A percentile compares a stretch with the other conserved stretches of the same genome.
These are phyloP conservation scores for Pectinophora gossypiella DNA, from an alignment of 1,140 invertebrate species.

Conservation along the genomic window DNA sequence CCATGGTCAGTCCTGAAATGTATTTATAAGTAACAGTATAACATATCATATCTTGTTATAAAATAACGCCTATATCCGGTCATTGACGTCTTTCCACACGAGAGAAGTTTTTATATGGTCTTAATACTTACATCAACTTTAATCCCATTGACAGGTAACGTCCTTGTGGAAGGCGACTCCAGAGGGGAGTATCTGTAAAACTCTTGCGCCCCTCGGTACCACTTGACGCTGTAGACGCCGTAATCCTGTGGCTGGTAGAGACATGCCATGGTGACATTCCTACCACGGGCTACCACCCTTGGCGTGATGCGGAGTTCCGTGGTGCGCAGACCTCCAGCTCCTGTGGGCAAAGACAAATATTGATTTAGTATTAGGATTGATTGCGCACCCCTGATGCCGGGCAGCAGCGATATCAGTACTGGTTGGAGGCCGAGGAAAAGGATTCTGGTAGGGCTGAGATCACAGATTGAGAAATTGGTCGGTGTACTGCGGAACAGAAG, in stretches of 20 bases:
- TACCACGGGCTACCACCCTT: conserved; percentile 57
- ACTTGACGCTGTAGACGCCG: conserved; percentile 86
- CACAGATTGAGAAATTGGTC: too few species aligned
- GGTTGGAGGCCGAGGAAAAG: too few species aligned
- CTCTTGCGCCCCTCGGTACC: conserved; percentile 87
- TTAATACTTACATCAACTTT: conserved; percentile 61
- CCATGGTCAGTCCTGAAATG: too few species aligned
- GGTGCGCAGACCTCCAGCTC: conserved; percentile 59
- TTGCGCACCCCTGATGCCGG: too few species aligned
- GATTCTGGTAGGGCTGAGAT: too few species aligned
- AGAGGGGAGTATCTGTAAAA: conserved; percentile 87
- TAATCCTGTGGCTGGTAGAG: conserved; percentile 71
- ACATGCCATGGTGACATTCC: conserved; percentile 70
- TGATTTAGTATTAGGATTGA: background rate
- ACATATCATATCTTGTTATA: too few species aligned
- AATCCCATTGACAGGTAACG: conserved; percentile 53
- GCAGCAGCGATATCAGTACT: too few species aligned
- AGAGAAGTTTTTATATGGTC: too few species aligned
- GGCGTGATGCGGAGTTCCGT: conserved; percentile 59
- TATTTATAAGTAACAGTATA: too few species aligned
- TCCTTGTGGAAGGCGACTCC: conserved; percentile 51
- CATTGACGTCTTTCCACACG: too few species aligned
- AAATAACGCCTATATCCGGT: too few species aligned
- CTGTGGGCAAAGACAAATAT: conserved; percentile 39
- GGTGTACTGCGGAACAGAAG: too few species aligned